Conservation (phyloP, 2,888 invertebrate species). For the Torymus aiolomorphi region DNA sequence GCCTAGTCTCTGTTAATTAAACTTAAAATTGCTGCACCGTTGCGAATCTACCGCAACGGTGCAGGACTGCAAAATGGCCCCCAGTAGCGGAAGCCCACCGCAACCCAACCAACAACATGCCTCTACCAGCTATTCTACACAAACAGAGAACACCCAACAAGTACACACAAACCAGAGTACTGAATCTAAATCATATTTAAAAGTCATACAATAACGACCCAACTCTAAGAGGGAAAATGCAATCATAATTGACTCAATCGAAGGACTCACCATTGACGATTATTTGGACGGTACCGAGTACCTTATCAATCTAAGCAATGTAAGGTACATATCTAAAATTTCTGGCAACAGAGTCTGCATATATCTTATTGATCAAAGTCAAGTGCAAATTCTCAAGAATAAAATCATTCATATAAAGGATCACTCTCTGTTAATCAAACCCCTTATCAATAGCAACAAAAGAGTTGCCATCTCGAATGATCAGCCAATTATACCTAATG, state of each 20-base stretch:
- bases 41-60: background rate
- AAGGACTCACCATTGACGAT: constrained; percentile 5
- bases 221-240: constrained; percentile 16
- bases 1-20: background rate
- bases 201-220: too few relatives aligned
- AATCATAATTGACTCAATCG: constrained; percentile 23
- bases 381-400: constrained; percentile 1
- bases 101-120: too few relatives aligned
- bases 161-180: background rate
- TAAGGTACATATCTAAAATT: constrained; percentile 21
- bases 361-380: background rate
- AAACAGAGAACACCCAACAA: background rate
- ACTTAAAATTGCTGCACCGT: too few relatives aligned
- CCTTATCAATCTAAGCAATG: background rate
- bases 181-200: too few relatives aligned
- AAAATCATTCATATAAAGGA: constrained; percentile 13
- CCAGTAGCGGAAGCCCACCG: background rate
- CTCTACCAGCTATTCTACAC: too few relatives aligned
- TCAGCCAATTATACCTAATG: background rate
- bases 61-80: too few relatives aligned
- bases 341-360: constrained; percentile 11
- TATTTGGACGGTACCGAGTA: constrained; percentile 1
- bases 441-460: constrained; percentile 22
- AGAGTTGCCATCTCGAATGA: constrained; percentile 24
- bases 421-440: background rate